A percentile compares a stretch with the other conserved stretches of the same genome.
These are phyloP conservation scores for Drosophila stalkeri DNA, from an alignment of 2,888 invertebrate species.

Conservation along the genomic window DNA sequence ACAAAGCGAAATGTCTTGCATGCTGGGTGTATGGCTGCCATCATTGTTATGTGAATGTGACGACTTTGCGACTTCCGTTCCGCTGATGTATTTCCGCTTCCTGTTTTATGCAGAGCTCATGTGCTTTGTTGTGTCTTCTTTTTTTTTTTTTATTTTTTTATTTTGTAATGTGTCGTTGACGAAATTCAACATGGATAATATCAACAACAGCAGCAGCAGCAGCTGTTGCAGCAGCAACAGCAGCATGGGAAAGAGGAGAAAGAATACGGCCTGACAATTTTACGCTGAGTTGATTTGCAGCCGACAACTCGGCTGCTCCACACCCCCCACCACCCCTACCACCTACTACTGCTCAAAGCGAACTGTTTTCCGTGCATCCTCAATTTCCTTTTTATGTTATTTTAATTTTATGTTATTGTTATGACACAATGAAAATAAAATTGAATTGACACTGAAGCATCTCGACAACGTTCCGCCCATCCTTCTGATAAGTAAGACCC, in stretches of 20 bases:
- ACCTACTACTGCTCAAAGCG: not conserved
- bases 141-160: conserved; percentile 44
- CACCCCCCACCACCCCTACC: not conserved
- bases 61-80: conserved; percentile 84
- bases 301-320: conserved; percentile 22
- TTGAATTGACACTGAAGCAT: conserved; percentile 85
- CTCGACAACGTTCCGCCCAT: conserved; percentile 30
- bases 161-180: conserved; percentile 34
- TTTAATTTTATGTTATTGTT: conserved; percentile 86
- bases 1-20: conserved; percentile 59
- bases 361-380: conserved; percentile 71
- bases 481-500: conserved; percentile 57
- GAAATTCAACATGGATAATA: conserved; percentile 73
- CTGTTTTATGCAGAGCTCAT: conserved; percentile 77
- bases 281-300: conserved; percentile 83
- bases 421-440: conserved; percentile 86
- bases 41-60: conserved; percentile 77
- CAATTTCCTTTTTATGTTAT: conserved; percentile 86
- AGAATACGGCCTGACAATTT: conserved; percentile 72
- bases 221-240: conserved; percentile 24
- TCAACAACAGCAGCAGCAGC: conserved; percentile 44
- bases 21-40: conserved; percentile 52
- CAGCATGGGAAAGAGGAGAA: conserved; percentile 15
- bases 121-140: conserved; percentile 36
- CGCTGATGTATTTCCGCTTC: conserved; percentile 84